Evolutionary conservation across 2,888 invertebrate genomes (phyloP).

Genomic region (Silvanus unidentatus): DNA sequence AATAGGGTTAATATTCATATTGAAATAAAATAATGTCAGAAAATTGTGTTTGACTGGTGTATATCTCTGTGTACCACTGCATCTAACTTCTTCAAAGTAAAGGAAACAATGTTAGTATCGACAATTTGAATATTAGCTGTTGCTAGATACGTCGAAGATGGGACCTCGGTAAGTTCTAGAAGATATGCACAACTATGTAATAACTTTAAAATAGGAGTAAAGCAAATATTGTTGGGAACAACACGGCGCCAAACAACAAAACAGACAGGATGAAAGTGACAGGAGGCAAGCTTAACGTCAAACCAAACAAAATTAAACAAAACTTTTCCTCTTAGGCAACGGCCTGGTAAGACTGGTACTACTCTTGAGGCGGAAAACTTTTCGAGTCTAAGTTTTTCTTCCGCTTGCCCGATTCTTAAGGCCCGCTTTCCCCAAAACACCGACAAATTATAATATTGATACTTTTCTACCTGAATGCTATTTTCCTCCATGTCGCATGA

Average conservation of each 20-base stretch:
- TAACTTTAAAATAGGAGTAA: conserved; percentile 41
- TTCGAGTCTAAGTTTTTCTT: conserved; percentile 48
- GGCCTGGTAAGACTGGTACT: conserved; percentile 42
- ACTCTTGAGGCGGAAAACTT: conserved; percentile 43
- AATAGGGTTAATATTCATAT: too few species aligned
- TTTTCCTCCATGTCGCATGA: conserved; percentile 27
- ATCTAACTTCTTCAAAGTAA: conserved; percentile 1
- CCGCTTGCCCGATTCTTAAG: conserved; percentile 40
- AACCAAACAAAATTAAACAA: conserved; percentile 50
- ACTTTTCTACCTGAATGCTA: conserved; percentile 35
- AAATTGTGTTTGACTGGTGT: too few species aligned
- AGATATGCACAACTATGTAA: conserved; percentile 41
- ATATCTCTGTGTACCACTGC: too few species aligned
- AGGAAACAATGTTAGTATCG: conserved; percentile 4
- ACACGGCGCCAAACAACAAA: conserved; percentile 43
- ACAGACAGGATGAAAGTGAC: conserved; percentile 47
- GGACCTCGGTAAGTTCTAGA: conserved; percentile 21
- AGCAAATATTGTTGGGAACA: conserved; percentile 43
- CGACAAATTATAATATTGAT: conserved; percentile 48
- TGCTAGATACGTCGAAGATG: conserved; percentile 10
- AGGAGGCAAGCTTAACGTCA: conserved; percentile 48
- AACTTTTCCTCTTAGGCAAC: conserved; percentile 48
- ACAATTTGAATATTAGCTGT: conserved; percentile 11
- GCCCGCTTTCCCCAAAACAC: conserved; percentile 41
- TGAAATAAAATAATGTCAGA: too few species aligned